Conservation (phyloP, 2,888 invertebrate genomes). For the Eurytoma californica region DNA sequence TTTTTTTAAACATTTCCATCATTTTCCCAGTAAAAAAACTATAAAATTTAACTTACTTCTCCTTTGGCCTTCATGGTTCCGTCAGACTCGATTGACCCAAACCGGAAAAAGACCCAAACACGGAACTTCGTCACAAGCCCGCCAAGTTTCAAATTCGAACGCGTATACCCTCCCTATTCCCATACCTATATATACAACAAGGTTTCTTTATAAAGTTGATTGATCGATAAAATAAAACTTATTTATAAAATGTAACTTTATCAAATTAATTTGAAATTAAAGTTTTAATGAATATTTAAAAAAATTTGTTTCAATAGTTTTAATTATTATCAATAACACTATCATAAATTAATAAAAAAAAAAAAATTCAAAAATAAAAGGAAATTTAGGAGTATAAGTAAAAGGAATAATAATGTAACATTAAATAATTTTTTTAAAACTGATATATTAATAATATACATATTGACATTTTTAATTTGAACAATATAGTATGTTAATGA, state of each 20-base stretch:
- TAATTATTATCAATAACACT: background rate
- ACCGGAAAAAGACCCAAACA: conserved; percentile 44
- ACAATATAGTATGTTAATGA: conserved; percentile 16
- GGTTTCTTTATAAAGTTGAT: background rate
- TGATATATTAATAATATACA: conserved; percentile 10
- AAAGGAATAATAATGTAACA: conserved; percentile 14
- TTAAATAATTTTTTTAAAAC: conserved; percentile 28
- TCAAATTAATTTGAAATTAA: conserved; percentile 4
- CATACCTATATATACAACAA: background rate
- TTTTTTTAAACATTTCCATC: background rate
- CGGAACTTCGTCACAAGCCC: conserved; percentile 21
- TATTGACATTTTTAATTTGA: conserved; percentile 28
- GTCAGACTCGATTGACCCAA: conserved; percentile 11
- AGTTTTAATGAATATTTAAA: background rate
- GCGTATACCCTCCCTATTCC: background rate
- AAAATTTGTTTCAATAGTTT: conserved; percentile 6
- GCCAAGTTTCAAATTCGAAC: conserved; percentile 13
- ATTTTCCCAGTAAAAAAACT: conserved; percentile 4
- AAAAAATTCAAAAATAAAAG: background rate
- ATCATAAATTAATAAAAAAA: background rate
- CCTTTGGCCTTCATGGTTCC: conserved; percentile 61
- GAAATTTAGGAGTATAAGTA: background rate
- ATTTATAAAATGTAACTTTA: background rate
- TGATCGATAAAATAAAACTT: background rate
- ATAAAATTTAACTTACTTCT: conserved; percentile 57